phyloP scores from a whole-genome alignment of 2,113 vertebrate genomes.

The Aviceda subcristata region DNA sequence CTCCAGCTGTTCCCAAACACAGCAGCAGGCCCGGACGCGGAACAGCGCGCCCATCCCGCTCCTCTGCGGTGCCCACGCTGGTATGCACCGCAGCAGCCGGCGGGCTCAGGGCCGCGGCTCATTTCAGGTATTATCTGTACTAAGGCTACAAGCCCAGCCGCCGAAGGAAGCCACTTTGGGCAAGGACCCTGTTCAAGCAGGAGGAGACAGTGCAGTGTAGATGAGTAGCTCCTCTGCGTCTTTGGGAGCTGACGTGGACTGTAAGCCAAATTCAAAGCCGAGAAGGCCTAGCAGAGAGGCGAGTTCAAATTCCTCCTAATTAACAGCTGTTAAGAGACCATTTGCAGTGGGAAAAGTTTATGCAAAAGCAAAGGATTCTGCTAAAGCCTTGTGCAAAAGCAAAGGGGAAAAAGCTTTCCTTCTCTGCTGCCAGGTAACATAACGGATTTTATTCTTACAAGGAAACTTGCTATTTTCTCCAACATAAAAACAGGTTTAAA shows the following conservation, averaged over 20 bases:
- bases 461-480: background rate
- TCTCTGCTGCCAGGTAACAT: background rate
- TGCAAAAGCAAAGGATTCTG: background rate
- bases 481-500: background rate
- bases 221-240: background rate
- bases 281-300: background rate
- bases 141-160: background rate
- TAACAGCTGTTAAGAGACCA: background rate
- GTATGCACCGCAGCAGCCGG: rapidly evolving
- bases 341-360: background rate
- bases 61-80: rapidly evolving
- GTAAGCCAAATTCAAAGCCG: background rate
- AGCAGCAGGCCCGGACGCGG: background rate
- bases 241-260: background rate
- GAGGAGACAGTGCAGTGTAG: background rate
- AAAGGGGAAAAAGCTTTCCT: background rate
- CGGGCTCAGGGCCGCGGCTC: background rate
- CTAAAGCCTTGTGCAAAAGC: background rate
- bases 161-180: background rate
- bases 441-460: background rate
- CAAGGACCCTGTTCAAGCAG: background rate
- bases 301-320: background rate
- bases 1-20: background rate
- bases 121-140: background rate
- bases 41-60: background rate